Conservation (phyloP, 2,888 invertebrate species). For the Clusia tigrina region DNA sequence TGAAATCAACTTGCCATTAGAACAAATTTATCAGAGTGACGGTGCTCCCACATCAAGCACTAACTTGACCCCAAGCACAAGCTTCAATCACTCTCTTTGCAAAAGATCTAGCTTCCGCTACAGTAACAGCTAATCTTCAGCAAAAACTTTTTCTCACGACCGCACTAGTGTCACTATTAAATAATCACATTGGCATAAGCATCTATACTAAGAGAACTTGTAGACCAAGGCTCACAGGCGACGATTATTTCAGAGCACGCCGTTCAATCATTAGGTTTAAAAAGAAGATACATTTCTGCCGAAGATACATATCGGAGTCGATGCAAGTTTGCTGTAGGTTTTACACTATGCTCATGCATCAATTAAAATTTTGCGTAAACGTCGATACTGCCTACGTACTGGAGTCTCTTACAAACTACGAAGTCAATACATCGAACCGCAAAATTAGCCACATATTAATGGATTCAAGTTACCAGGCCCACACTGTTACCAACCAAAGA, state of each 20-base stretch:
- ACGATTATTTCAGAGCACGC: constrained; percentile 21
- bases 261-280: constrained; percentile 13
- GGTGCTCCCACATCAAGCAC: not conserved
- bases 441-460: no score
- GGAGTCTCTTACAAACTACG: no score
- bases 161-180: no score
- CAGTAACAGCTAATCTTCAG: not conserved
- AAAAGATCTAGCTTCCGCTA: not conserved
- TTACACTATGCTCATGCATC: constrained; percentile 7
- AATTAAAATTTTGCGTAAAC: constrained; percentile 6
- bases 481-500: no score
- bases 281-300: constrained; percentile 5
- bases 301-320: not conserved
- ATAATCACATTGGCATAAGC: no score
- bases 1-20: no score
- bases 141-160: not conserved
- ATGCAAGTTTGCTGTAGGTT: constrained; percentile 16
- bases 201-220: constrained; percentile 7
- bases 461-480: no score
- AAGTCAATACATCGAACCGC: no score
- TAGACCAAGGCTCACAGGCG: constrained; percentile 18
- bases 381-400: no score
- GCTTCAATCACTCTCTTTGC: not conserved
- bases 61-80: not conserved
- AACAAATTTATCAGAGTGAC: not conserved